Evolutionary conservation across 2,113 vertebrate genomes (phyloP).

Genomic region (Natator depressus): DNA sequence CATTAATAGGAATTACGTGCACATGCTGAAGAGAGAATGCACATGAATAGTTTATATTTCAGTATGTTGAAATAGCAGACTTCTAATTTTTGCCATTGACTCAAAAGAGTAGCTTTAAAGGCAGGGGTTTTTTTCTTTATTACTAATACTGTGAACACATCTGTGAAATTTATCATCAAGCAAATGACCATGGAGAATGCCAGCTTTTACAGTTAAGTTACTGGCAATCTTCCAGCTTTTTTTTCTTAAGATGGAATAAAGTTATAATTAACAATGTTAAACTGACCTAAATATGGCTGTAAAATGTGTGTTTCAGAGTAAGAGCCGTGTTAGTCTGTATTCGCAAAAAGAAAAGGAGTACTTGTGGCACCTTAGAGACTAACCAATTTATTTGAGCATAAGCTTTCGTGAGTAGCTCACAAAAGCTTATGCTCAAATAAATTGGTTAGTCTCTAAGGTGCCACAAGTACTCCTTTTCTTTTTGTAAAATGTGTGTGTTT

Average conservation of each 20-base stretch:
- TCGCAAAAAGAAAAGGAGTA: no score
- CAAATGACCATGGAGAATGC: slow-evolving; percentile 65
- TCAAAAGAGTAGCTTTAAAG: slow-evolving; percentile 64
- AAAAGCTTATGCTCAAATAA: no score
- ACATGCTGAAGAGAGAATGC: slow-evolving; percentile 59
- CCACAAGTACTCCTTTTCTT: no score
- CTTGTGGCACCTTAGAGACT: no score
- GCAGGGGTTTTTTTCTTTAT: slow-evolving; percentile 32
- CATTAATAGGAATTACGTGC: slow-evolving; percentile 67
- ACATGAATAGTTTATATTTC: slow-evolving; percentile 71
- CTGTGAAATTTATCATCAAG: slow-evolving; percentile 70
- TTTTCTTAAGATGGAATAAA: slow-evolving; percentile 62
- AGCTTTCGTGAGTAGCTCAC: no score
- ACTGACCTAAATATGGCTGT: slow-evolving; percentile 57
- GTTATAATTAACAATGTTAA: slow-evolving; percentile 62
- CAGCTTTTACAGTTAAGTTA: slow-evolving; percentile 64
- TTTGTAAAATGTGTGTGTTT: slow-evolving; percentile 30
- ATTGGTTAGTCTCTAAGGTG: no score
- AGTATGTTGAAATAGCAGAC: slow-evolving; percentile 57
- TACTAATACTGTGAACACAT: slow-evolving; percentile 56
- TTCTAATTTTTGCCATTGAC: slow-evolving; percentile 60
- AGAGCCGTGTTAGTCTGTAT: no score
- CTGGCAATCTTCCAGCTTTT: slow-evolving; percentile 41
- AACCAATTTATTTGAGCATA: no score
- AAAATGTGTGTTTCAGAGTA: slow-evolving; percentile 34